phyloP scores from a whole-genome alignment of 2,888 invertebrate genomes.

The Cancer borealis region DNA sequence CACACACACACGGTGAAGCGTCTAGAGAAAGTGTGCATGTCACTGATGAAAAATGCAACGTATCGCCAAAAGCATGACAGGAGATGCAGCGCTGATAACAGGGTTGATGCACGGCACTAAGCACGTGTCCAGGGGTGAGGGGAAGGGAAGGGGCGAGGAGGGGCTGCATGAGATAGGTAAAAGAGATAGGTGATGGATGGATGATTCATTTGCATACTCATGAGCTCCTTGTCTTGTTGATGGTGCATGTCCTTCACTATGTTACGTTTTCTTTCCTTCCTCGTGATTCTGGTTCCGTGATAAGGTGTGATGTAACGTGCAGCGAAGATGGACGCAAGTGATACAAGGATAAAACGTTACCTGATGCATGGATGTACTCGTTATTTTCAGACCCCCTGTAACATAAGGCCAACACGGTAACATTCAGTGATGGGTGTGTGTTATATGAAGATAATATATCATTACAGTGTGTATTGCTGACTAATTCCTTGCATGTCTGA shows the following conservation, averaged over 20 bases:
- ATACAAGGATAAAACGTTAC: not conserved
- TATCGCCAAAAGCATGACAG: not conserved
- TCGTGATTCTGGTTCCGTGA: not conserved
- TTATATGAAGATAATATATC: not conserved
- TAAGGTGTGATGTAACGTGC: not conserved
- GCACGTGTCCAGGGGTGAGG: not conserved
- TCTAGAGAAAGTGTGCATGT: too few species aligned
- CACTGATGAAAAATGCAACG: not conserved
- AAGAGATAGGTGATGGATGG: not conserved
- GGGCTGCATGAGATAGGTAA: not conserved
- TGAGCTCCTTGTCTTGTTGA: not conserved
- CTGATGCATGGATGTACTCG: not conserved
- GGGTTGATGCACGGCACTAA: not conserved
- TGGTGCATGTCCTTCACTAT: not conserved
- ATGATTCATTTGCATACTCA: not conserved
- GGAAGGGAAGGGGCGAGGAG: not conserved
- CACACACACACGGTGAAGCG: not conserved
- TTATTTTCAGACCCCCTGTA: not conserved
- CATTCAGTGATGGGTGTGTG: not conserved
- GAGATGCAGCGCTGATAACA: not conserved
- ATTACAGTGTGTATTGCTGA: not conserved
- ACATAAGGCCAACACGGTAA: not conserved
- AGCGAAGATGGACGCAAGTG: not conserved
- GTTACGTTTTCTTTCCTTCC: not conserved
- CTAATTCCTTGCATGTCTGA: not conserved